These are phyloP conservation scores for Chionomys nivalis DNA, from an alignment of 2,113 vertebrate genomes.

Conservation along the genomic window DNA sequence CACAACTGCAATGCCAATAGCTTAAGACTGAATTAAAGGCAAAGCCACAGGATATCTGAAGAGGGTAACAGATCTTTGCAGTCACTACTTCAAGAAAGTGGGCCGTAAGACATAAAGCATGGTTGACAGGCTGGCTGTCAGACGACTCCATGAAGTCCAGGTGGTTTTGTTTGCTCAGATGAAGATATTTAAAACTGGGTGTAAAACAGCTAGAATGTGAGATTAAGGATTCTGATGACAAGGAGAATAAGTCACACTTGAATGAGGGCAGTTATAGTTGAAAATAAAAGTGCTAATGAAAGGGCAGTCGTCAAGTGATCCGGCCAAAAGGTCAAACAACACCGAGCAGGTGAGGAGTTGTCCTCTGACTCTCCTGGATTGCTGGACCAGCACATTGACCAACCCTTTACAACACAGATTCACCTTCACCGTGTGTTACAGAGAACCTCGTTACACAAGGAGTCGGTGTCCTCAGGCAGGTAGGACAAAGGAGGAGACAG, in stretches of 20 bases:
- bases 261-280: slow-evolving; percentile 8
- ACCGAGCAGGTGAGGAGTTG: neutral
- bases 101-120: neutral
- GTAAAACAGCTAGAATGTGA: neutral
- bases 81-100: neutral
- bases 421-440: neutral
- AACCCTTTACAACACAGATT: neutral
- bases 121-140: neutral
- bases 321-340: neutral
- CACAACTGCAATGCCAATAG: neutral
- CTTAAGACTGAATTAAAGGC: neutral
- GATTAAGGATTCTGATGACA: neutral
- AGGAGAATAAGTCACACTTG: neutral
- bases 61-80: neutral
- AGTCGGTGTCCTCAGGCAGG: neutral
- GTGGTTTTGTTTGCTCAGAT: slow-evolving; percentile 32
- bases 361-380: neutral
- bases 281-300: slow-evolving; percentile 37
- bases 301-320: neutral
- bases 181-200: slow-evolving; percentile 4
- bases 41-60: neutral
- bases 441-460: neutral
- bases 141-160: neutral
- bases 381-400: neutral
- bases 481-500: neutral